Evolutionary conservation across 64 coral and sea anemone species (phyloP).

Genomic region (Stichodactyla mertensii): DNA sequence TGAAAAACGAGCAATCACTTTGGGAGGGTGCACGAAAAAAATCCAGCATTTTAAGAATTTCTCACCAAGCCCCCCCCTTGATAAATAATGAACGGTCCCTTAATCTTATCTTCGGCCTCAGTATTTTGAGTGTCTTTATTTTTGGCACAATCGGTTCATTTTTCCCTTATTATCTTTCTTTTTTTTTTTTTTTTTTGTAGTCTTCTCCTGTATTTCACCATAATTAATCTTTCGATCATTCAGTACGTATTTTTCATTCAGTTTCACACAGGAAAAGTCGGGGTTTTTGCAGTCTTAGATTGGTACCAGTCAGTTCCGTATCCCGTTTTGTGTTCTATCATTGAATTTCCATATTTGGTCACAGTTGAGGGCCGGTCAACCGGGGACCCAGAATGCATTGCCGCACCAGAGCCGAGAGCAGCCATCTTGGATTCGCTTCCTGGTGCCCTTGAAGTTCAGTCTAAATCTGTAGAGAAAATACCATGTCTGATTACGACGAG

Average conservation of each 20-base stretch:
- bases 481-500: slow-evolving; percentile 91
- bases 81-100: too few relatives aligned
- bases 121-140: too few relatives aligned
- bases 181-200: neutral
- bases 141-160: too few relatives aligned
- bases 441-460: slow-evolving; percentile 21
- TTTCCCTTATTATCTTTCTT: neutral
- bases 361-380: neutral
- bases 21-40: too few relatives aligned
- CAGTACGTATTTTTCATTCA: too few relatives aligned
- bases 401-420: slow-evolving; percentile 30
- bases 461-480: slow-evolving; percentile 54
- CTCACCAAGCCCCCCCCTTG: too few relatives aligned
- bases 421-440: slow-evolving; percentile 69
- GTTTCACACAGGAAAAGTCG: too few relatives aligned
- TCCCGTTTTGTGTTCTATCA: neutral
- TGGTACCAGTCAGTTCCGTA: neutral
- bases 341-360: slow-evolving; percentile 13
- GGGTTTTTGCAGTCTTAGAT: too few relatives aligned
- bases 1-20: too few relatives aligned
- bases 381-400: slow-evolving; percentile 41
- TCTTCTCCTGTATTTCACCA: neutral
- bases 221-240: too few relatives aligned
- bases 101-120: too few relatives aligned
- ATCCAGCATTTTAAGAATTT: too few relatives aligned